These are phyloP conservation scores for Turnix velox DNA, from an alignment of 2,113 vertebrate genomes.

Conservation along the genomic window DNA sequence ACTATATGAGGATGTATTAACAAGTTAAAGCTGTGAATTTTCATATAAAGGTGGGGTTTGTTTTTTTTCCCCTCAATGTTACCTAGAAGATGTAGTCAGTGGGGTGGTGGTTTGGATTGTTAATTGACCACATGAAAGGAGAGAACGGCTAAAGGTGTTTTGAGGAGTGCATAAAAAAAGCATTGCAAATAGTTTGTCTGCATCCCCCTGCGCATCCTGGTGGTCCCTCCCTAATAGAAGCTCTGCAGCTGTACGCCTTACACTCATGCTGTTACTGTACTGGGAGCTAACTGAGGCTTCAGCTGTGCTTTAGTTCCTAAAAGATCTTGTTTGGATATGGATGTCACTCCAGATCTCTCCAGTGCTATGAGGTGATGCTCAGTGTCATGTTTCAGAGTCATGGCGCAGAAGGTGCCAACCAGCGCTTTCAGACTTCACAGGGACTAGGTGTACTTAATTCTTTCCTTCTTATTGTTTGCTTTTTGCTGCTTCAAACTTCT, in stretches of 20 bases:
- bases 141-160: background rate
- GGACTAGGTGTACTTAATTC: background rate
- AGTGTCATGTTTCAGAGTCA: background rate
- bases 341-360: background rate
- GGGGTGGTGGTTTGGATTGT: background rate
- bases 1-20: fast-evolving
- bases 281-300: background rate
- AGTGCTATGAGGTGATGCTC: too few species aligned
- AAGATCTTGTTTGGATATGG: background rate
- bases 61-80: background rate
- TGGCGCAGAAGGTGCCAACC: background rate
- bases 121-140: background rate
- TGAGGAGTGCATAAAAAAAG: background rate
- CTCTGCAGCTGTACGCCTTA: background rate
- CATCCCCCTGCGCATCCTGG: background rate
- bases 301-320: background rate
- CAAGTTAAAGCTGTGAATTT: background rate
- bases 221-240: fast-evolving
- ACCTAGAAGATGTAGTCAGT: background rate
- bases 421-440: background rate
- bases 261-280: too few species aligned
- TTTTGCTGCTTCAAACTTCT: background rate
- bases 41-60: background rate
- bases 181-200: background rate
- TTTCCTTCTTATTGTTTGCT: background rate